Evolutionary conservation across 1,140 invertebrate genomes (phyloP).

Genomic region (Stratiolaelaps scimitus): DNA sequence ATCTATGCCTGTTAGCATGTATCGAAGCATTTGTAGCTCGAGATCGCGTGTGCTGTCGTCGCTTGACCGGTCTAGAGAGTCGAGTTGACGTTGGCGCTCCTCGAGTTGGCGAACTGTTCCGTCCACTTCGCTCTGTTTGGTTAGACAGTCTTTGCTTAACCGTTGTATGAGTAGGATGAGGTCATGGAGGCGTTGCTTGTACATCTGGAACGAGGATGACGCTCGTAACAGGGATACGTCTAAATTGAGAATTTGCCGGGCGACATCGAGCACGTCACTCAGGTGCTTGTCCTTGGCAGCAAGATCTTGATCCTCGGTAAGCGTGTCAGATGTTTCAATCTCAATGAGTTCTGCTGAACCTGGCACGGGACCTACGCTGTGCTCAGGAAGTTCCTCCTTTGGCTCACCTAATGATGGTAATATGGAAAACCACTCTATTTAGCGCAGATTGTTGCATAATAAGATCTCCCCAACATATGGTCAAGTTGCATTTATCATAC

Average conservation of each 20-base stretch:
- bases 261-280: background rate
- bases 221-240: conserved; percentile 25
- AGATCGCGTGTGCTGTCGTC: background rate
- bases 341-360: conserved; percentile 7
- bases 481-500: background rate
- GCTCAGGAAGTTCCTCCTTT: conserved; percentile 9
- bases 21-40: conserved; percentile 10
- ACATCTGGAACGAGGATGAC: conserved; percentile 13
- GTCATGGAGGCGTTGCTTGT: conserved; percentile 4
- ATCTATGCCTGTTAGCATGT: background rate
- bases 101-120: background rate
- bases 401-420: conserved; percentile 1
- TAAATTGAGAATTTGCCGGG: conserved; percentile 1
- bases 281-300: conserved; percentile 8
- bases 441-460: background rate
- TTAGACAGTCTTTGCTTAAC: background rate
- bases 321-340: conserved; percentile 3
- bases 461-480: background rate
- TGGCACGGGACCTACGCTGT: conserved; percentile 6
- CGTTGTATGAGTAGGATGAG: conserved; percentile 1
- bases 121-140: background rate
- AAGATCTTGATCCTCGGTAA: background rate
- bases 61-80: background rate
- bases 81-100: background rate
- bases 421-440: background rate